Evolutionary conservation across 64 coral and sea anemone species (phyloP).

Genomic region (Montipora capricornis): DNA sequence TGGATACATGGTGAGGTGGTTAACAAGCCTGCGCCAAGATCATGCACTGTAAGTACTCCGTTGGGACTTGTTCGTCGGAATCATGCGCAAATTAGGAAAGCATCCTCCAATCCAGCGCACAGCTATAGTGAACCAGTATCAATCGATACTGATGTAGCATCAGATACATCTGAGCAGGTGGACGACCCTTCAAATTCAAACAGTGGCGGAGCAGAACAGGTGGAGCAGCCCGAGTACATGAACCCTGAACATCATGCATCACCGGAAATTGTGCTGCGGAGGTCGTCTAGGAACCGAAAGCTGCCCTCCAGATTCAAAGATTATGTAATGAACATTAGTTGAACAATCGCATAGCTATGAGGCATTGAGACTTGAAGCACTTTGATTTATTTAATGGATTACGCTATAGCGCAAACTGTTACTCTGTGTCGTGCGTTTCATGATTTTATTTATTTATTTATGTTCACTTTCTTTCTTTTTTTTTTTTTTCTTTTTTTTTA

Average conservation of each 20-base stretch:
- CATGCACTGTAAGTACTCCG: constrained; percentile 6
- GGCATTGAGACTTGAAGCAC: no score
- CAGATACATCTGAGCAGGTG: constrained; percentile 27
- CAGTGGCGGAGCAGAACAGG: constrained; percentile 30
- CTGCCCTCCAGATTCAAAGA: no score
- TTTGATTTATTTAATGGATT: no score
- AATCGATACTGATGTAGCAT: constrained; percentile 37
- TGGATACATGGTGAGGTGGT: constrained; percentile 1
- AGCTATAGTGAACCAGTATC: constrained; percentile 30
- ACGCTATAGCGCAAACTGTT: no score
- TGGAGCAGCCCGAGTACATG: constrained; percentile 12
- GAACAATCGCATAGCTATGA: no score
- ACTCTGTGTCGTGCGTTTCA: no score
- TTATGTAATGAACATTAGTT: no score
- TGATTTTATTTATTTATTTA: no score
- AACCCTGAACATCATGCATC: neutral
- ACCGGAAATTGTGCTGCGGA: neutral
- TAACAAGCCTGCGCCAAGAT: constrained; percentile 18
- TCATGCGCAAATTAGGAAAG: constrained; percentile 25
- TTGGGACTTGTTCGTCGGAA: neutral
- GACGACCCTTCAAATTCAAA: constrained; percentile 23
- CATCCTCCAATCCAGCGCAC: constrained; percentile 14
- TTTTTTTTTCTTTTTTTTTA: no score
- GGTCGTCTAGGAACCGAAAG: neutral
- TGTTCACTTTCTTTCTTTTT: no score